Percentiles rank a stretch among this genome's conserved stretches.
phyloP scores from a whole-genome alignment of 35 echinoderm and acorn worm genomes.

The Ophiothrix spiculata region DNA sequence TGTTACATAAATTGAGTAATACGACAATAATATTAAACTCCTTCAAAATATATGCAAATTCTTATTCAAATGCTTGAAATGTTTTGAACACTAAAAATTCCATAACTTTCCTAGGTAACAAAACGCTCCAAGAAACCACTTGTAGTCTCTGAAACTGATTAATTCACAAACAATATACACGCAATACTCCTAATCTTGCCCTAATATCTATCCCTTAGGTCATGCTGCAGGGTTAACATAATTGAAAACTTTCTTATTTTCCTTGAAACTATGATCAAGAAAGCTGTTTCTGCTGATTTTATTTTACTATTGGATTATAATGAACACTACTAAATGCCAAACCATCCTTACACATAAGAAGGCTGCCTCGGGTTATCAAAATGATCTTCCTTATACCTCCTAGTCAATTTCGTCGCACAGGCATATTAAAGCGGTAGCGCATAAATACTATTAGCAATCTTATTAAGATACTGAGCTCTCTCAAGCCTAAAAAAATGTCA shows the following conservation, averaged over 20 bases:
- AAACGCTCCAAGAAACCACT: too few species aligned
- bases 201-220: not conserved
- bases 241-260: not conserved
- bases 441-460: constrained; percentile 4
- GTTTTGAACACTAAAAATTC: too few species aligned
- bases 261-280: too few species aligned
- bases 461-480: not conserved
- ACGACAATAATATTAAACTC: too few species aligned
- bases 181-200: not conserved
- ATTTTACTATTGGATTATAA: not conserved
- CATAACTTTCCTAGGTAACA: too few species aligned
- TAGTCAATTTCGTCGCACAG: not conserved
- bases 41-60: too few species aligned
- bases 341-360: not conserved
- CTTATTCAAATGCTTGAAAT: too few species aligned
- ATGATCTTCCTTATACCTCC: not conserved
- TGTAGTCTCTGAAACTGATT: too few species aligned
- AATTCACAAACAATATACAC: too few species aligned
- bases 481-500: not conserved
- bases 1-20: too few species aligned
- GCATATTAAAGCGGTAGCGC: not conserved
- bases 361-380: not conserved
- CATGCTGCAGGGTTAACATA: not conserved
- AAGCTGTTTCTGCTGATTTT: not conserved
- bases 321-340: not conserved